Base-by-base conservation (phyloP, 2,888 invertebrate species). In the Brachynemurus nebulosus region DNA sequence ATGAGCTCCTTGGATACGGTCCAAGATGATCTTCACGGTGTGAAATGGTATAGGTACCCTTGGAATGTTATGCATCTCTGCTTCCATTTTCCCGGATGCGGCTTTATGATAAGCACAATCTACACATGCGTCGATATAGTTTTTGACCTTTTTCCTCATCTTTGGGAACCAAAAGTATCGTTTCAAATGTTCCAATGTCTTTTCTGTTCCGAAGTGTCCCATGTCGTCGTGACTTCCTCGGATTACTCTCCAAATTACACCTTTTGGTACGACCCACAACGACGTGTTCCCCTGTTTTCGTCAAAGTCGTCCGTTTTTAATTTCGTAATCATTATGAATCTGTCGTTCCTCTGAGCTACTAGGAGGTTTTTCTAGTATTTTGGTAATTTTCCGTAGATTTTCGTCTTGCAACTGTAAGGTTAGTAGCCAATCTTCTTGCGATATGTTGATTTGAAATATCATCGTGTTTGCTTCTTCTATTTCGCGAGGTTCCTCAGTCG, bases 81-180 rank as follows among this genome's bases (percentile, higher is more conserved):
- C 35, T 5, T 35, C 35, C 35, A 3, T 12, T 5, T 35, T 8
- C 3, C 35, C 35, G 2, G 35, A 14, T 12, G 35, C 12, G 9
- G 14, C 12, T 4, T 35, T 35, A 4, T 35, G 35, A 16, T 35
- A 19, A 14, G 47, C 20, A 40, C 49, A 50, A 20, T 47, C 39
- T 12, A 50, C 11, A 43, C 45, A 50, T 16, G 42, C 43, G 7
- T 9, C 11, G 21, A 50, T 44, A 21, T 50, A 41, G 12, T 40
- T 14, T 39, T 46, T 46, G 12, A 46, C 25, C 23, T 47, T 42
- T 4, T 21, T 33, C 16, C 34, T 44, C 41, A 50, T 41, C 8
- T 42, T 42, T 4, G 42, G 48, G 17, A 51, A 48, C 45, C 47
- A 50, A 36, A 47, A 50, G 14, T 34, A 33, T 23, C 30, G 12